These are phyloP conservation scores for Bufo bufo DNA, from an alignment of 2,113 vertebrate genomes.

Conservation along the genomic window DNA sequence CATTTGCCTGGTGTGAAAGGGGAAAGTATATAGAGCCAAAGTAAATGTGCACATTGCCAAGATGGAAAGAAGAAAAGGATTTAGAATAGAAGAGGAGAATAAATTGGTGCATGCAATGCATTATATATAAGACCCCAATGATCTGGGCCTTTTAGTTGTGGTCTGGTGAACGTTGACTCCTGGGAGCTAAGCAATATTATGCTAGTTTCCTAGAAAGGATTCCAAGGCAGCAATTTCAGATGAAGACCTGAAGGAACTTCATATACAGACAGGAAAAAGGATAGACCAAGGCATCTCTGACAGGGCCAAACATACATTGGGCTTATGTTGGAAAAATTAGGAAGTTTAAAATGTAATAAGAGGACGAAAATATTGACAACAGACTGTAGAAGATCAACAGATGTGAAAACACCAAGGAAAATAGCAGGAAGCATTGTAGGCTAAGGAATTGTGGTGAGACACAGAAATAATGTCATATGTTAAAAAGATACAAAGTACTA, in stretches of 20 bases:
- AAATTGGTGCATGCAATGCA: slow-evolving; percentile 18
- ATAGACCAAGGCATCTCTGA: slow-evolving; percentile 14
- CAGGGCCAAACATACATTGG: not conserved
- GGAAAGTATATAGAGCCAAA: slow-evolving; percentile 34
- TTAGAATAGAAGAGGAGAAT: slow-evolving; percentile 22
- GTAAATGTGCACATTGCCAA: slow-evolving; percentile 26
- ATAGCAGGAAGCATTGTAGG: not conserved
- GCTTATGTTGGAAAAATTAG: slow-evolving; percentile 3
- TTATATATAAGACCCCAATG: slow-evolving; percentile 31
- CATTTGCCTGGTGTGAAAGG: slow-evolving; percentile 47
- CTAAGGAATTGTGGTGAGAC: not conserved
- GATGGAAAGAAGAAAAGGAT: slow-evolving; percentile 31
- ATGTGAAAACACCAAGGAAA: slow-evolving; percentile 1
- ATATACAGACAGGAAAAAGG: slow-evolving; percentile 5
- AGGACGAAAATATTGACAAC: not conserved
- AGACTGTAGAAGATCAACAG: not conserved
- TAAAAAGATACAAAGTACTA: not conserved
- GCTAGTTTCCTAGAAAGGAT: slow-evolving; percentile 35
- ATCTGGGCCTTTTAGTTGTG: slow-evolving; percentile 37
- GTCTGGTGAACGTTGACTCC: slow-evolving; percentile 18
- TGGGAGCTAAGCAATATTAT: slow-evolving; percentile 37
- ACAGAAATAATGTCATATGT: not conserved
- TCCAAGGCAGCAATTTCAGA: slow-evolving; percentile 20
- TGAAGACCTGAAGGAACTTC: slow-evolving; percentile 18
- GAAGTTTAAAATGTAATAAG: not conserved